Evolutionary conservation across 2,113 vertebrate species (phyloP).

Genomic region (Paradoxurus hermaphroditus): DNA sequence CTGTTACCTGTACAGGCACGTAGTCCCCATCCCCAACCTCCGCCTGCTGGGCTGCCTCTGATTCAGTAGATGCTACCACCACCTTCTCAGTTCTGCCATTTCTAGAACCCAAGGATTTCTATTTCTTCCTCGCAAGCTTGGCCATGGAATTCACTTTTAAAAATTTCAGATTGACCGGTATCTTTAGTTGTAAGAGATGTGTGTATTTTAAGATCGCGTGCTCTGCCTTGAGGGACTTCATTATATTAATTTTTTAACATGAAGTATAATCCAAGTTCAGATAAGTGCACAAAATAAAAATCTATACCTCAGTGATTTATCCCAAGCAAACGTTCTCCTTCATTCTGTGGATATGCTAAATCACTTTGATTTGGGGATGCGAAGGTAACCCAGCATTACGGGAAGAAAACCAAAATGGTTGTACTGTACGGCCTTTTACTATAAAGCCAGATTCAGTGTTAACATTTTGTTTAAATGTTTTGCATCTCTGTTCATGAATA

Average conservation of each 20-base stretch:
- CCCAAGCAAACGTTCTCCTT: neutral
- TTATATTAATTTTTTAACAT: neutral
- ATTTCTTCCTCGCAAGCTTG: neutral
- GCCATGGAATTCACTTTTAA: neutral
- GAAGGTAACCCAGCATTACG: neutral
- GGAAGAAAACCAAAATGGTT: neutral
- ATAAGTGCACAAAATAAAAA: neutral
- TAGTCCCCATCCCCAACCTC: rapidly evolving
- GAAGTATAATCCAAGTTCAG: neutral
- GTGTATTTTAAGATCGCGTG: neutral
- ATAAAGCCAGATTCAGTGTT: neutral
- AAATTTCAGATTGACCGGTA: neutral
- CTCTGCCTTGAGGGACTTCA: neutral
- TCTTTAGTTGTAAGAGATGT: neutral
- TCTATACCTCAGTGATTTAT: neutral
- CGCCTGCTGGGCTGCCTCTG: neutral
- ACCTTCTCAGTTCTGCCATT: neutral
- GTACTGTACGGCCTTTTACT: neutral
- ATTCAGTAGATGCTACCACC: too few relatives aligned
- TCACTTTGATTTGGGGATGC: neutral
- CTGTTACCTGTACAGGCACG: neutral
- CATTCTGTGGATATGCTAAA: neutral
- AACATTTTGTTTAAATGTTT: neutral
- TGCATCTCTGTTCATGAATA: neutral
- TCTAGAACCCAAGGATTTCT: neutral